phyloP scores from a whole-genome alignment of 2,888 invertebrate genomes.

The Serrognathus titanus region DNA sequence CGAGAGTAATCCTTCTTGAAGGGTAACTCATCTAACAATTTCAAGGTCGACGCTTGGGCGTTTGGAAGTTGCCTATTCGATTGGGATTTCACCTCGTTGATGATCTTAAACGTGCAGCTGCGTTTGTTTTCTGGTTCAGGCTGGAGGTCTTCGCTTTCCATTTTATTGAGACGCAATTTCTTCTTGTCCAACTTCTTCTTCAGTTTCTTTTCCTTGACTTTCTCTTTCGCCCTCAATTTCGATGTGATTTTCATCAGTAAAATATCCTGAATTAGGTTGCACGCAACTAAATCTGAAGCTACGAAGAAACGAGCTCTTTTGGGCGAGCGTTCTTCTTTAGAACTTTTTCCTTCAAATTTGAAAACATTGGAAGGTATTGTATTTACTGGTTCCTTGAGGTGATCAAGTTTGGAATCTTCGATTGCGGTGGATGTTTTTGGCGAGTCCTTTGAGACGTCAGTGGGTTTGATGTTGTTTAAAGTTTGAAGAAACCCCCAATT shows the following conservation, averaged over 20 bases:
- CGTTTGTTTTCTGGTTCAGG: not conserved
- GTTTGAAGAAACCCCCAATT: too few species aligned
- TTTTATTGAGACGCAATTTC: slow-evolving; percentile 6
- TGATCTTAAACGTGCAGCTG: not conserved
- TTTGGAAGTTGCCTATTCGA: too few species aligned
- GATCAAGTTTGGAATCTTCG: too few species aligned
- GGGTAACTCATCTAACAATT: too few species aligned
- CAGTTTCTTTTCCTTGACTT: slow-evolving; percentile 12
- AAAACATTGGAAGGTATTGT: not conserved
- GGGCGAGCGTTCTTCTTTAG: not conserved
- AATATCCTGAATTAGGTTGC: slow-evolving; percentile 20
- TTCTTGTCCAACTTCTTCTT: slow-evolving; percentile 9
- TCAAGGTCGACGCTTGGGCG: too few species aligned
- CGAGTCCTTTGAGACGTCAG: too few species aligned
- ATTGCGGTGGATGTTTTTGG: too few species aligned
- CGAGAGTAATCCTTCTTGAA: too few species aligned
- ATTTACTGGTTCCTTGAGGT: not conserved
- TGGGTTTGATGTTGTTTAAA: too few species aligned
- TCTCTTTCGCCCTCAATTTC: slow-evolving; percentile 11
- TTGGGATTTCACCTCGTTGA: not conserved
- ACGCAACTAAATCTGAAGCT: slow-evolving; percentile 12
- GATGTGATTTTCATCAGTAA: slow-evolving; percentile 18
- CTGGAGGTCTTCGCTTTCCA: not conserved
- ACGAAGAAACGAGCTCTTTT: not conserved
- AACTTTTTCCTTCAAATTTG: not conserved